phyloP scores from a whole-genome alignment of 2,888 invertebrate species.

The Leptinotarsa rubiginosa region DNA sequence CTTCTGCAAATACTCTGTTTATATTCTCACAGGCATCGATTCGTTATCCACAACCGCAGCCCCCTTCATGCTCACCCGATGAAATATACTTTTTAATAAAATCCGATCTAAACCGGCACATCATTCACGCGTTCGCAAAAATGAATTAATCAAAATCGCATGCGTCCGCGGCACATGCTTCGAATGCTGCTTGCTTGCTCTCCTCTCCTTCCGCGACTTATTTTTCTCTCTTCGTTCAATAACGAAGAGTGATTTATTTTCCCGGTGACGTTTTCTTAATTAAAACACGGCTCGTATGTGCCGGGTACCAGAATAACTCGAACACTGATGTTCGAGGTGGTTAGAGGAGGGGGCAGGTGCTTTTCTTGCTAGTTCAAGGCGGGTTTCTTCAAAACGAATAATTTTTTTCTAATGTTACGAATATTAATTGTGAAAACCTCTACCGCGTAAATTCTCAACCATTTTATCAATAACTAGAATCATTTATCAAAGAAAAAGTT shows the following conservation, averaged over 20 bases:
- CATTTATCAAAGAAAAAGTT: no score
- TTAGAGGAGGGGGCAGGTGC: no score
- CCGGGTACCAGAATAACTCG: constrained; percentile 4
- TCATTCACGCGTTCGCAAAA: constrained; percentile 38
- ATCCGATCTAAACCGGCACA: constrained; percentile 40
- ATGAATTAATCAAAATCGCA: constrained; percentile 45
- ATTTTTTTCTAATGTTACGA: no score
- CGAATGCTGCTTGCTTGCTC: neutral
- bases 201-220: neutral
- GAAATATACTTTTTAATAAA: constrained; percentile 42
- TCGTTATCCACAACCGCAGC: neutral
- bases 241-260: constrained; percentile 52
- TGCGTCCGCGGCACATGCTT: constrained; percentile 31
- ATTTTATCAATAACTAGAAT: no score
- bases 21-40: constrained; percentile 1
- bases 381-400: no score
- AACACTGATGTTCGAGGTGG: no score
- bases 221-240: constrained; percentile 32
- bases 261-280: constrained; percentile 52
- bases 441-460: no score
- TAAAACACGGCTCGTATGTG: constrained; percentile 43
- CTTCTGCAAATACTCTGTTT: neutral
- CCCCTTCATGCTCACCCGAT: constrained; percentile 19
- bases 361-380: no score
- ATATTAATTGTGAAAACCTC: no score